phyloP scores from a whole-genome alignment of 2,797 vertebrate genomes.

The Morelia viridis region DNA sequence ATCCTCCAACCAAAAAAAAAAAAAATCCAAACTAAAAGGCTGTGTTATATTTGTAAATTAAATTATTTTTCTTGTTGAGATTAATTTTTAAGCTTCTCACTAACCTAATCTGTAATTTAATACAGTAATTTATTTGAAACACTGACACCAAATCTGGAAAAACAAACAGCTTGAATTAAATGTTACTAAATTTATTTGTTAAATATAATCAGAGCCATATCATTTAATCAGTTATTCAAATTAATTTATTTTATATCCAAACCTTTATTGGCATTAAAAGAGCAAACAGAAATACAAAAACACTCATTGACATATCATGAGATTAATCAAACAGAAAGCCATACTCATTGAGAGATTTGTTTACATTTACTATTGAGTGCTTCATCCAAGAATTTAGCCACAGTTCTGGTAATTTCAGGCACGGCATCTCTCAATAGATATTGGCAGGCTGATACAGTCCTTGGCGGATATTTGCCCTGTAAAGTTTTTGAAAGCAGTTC shows the following conservation, averaged over 20 bases:
- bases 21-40: background rate
- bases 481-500: too few relatives aligned
- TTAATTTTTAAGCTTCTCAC: background rate
- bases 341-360: too few relatives aligned
- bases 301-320: too few relatives aligned
- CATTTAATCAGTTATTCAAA: background rate
- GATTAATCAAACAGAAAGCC: too few relatives aligned
- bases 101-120: background rate
- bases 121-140: background rate
- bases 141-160: background rate
- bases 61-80: background rate
- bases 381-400: too few relatives aligned
- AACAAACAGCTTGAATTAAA: background rate
- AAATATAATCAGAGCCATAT: background rate
- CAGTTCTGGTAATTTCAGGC: too few relatives aligned
- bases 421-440: too few relatives aligned
- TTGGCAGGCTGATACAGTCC: too few relatives aligned
- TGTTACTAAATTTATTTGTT: background rate
- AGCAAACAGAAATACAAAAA: too few relatives aligned
- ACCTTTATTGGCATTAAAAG: too few relatives aligned
- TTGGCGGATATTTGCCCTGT: too few relatives aligned
- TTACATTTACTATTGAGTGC: too few relatives aligned
- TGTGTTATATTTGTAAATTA: background rate
- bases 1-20: background rate
- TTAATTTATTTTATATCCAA: background rate